Percentiles rank a stretch among this genome's conserved stretches.
phyloP scores from a whole-genome alignment of 1,140 invertebrate genomes.

The Drosophila bifasciata region DNA sequence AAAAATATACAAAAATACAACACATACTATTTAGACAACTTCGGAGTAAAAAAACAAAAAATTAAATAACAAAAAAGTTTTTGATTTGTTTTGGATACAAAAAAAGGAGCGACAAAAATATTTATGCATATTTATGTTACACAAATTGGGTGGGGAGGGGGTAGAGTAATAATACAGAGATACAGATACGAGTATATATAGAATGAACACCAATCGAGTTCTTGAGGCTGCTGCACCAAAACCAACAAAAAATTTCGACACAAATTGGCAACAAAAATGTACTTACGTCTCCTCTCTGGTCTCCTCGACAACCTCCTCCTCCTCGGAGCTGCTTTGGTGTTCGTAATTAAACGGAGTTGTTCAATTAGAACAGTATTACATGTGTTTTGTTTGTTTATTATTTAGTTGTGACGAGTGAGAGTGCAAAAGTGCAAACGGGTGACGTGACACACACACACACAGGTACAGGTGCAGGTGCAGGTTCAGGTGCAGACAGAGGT shows the following conservation, averaged over 20 bases:
- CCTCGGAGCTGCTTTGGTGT: conserved; percentile 85
- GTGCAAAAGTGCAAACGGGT: conserved; percentile 57
- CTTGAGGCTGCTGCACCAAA: conserved; percentile 55
- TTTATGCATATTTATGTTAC: conserved; percentile 25
- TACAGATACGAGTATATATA: conserved; percentile 21
- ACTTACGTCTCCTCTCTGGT: conserved; percentile 88
- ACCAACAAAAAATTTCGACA: conserved; percentile 49
- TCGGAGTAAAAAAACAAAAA: conserved; percentile 47
- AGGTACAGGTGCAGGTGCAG: conserved; percentile 32
- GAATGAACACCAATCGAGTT: conserved; percentile 70
- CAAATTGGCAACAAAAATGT: conserved; percentile 68
- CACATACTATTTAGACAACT: conserved; percentile 64
- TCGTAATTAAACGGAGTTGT: conserved; percentile 66
- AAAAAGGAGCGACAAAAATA: conserved; percentile 12
- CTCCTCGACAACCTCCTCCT: conserved; percentile 87
- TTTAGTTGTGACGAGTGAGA: conserved; percentile 31
- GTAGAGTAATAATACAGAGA: not conserved
- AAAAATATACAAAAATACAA: conserved; percentile 53
- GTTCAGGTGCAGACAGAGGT: conserved; percentile 44
- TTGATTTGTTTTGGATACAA: conserved; percentile 18
- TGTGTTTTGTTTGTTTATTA: conserved; percentile 20
- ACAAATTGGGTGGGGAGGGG: not conserved
- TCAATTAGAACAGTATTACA: not conserved
- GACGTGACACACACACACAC: conserved; percentile 12
- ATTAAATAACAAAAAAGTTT: conserved; percentile 32